These are phyloP conservation scores for Actinia equina DNA, from an alignment of 64 coral and sea anemone species.

Conservation along the genomic window DNA sequence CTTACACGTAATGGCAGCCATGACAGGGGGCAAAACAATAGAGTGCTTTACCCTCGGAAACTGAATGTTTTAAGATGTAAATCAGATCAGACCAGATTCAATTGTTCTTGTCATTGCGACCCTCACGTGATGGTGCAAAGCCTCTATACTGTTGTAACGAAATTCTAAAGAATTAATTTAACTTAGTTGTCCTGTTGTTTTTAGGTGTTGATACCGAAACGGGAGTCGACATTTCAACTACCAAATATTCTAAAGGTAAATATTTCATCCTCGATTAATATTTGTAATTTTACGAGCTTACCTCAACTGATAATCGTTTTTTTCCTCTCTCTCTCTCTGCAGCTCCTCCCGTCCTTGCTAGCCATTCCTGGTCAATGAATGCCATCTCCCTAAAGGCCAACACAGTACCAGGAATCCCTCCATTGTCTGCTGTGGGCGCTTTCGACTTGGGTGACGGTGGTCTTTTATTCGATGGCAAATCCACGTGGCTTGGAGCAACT, in stretches of 20 bases:
- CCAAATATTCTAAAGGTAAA: not conserved
- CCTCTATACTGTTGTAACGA: not conserved
- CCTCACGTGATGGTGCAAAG: too few species aligned
- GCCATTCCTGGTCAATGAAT: constrained; percentile 50
- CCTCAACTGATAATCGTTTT: not conserved
- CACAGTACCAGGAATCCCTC: constrained; percentile 54
- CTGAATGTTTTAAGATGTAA: too few species aligned
- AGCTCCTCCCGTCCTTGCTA: constrained; percentile 44
- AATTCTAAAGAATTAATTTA: not conserved
- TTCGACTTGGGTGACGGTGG: constrained; percentile 28
- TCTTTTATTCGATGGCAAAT: constrained; percentile 49
- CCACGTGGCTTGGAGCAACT: constrained; percentile 33
- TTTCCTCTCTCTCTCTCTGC: not conserved
- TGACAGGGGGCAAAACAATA: too few species aligned
- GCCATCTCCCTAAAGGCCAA: constrained; percentile 26
- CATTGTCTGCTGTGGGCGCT: constrained; percentile 36
- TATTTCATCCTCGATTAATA: not conserved
- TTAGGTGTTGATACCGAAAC: not conserved
- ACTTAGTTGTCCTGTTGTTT: not conserved
- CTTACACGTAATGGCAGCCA: too few species aligned
- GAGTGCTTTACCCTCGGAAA: too few species aligned
- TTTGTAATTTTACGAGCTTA: not conserved
- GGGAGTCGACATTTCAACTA: not conserved
- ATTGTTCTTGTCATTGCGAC: too few species aligned
- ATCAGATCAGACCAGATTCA: too few species aligned